Base-by-base conservation (phyloP, 2,113 vertebrate species). In the Phyllopteryx taeniolatus region DNA sequence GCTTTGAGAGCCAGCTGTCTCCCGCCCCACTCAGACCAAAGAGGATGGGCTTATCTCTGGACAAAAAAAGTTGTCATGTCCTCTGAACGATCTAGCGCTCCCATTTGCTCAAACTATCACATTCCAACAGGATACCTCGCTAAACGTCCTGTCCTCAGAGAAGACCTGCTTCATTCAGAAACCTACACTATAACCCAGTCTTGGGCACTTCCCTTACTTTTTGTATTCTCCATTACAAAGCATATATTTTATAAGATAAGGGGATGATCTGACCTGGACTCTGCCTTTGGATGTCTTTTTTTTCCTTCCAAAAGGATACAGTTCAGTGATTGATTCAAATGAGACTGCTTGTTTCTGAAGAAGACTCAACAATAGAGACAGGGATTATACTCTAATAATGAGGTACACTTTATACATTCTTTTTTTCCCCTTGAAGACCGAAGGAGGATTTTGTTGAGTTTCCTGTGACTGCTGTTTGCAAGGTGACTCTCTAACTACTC, bases 141-240 rank as follows among this genome's bases (percentile, higher is more conserved):
- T 70, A 31, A 31, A 10, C 42, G 61, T 57, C 8, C 33, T 49
- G 46, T 59, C 27, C 14, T n/a, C 42, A 61, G 74, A 46, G 77
- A 80, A 81, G 75, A 72, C 68, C 68, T 20, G 46, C 15, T 69
- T 85, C 56, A 53, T 76, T 71, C 62, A 68, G 35, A 44, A 46
- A 76, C 68, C 74, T 73, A 67, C 61, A 47, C 79, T 76, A 71
- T 78, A 62, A 68, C 83, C 68, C 51, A 54, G 77, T 73, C 72
- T 42, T 67, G 69, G 69, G 20, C 75, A 76, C 82, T 82, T 87
- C 82, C 53, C 22, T 73, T 59, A 7, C 73, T 65, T 76, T 68
- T 1, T 20, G 82, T 79, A 77, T 81, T 86, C 83, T 86, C 77
- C 81, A 79, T 51, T 39, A 68, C 66, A 3, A 22, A 83, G 65